Percentiles rank a stretch among this genome's conserved stretches.
phyloP scores from a whole-genome alignment of 2,113 vertebrate genomes.

The Sinocyclocheilus rhinocerous region DNA sequence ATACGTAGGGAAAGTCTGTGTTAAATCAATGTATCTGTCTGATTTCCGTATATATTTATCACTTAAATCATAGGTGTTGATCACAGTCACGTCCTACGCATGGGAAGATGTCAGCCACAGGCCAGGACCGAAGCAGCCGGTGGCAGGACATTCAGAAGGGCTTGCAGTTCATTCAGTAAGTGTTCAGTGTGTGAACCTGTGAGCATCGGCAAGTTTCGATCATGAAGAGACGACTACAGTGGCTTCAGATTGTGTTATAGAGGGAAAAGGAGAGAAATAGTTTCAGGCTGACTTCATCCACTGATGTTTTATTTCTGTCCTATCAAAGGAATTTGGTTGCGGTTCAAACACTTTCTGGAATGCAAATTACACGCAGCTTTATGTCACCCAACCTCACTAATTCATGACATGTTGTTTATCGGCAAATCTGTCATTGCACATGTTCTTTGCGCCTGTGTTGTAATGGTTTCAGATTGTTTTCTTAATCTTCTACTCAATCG shows the following conservation, averaged over 20 bases:
- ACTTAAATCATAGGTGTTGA: constrained; percentile 74
- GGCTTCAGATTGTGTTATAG: not conserved
- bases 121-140: constrained; percentile 86
- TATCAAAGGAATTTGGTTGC: not conserved
- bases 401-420: not conserved
- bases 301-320: not conserved
- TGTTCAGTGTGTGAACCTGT: constrained; percentile 34
- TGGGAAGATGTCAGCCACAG: constrained; percentile 87
- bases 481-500: constrained; percentile 46
- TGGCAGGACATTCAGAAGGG: constrained; percentile 94
- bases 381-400: not conserved
- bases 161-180: constrained; percentile 96
- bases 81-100: constrained; percentile 65
- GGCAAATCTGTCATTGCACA: not conserved
- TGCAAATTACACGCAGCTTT: not conserved
- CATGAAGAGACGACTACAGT: not conserved
- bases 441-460: not conserved
- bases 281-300: not conserved
- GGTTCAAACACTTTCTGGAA: constrained; percentile 1
- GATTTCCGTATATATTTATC: not conserved
- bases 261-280: not conserved
- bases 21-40: not conserved
- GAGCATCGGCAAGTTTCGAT: not conserved
- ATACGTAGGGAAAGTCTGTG: not conserved
- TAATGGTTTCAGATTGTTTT: not conserved